A percentile compares a stretch with the other conserved stretches of the same genome.
These are phyloP conservation scores for Molorchus minor DNA, from an alignment of 2,888 invertebrate species.

Conservation along the genomic window DNA sequence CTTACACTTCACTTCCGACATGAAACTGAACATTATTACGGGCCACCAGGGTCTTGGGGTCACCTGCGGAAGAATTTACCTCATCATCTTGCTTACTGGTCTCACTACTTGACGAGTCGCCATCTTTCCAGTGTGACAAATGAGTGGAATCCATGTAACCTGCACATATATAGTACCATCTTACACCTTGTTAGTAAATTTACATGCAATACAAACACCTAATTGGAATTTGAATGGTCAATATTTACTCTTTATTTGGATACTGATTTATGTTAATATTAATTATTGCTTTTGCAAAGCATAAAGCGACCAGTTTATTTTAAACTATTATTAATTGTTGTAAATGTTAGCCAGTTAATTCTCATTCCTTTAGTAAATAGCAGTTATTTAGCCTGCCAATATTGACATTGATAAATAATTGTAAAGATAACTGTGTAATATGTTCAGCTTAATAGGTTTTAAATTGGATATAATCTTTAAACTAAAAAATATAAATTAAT, in stretches of 20 bases:
- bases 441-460: too few relatives aligned
- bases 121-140: slow-evolving; percentile 59
- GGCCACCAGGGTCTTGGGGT: slow-evolving; percentile 36
- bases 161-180: slow-evolving; percentile 51
- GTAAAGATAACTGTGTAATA: too few relatives aligned
- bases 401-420: too few relatives aligned
- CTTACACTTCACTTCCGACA: slow-evolving; percentile 64
- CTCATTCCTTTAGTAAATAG: too few relatives aligned
- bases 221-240: not conserved
- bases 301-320: slow-evolving; percentile 1
- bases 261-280: too few relatives aligned
- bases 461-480: too few relatives aligned
- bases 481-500: too few relatives aligned
- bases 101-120: slow-evolving; percentile 69
- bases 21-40: slow-evolving; percentile 61
- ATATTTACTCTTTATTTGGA: not conserved
- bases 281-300: slow-evolving; percentile 7
- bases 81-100: slow-evolving; percentile 65
- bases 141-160: slow-evolving; percentile 50
- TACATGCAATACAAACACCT: slow-evolving; percentile 28
- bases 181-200: slow-evolving; percentile 52
- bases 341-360: too few relatives aligned
- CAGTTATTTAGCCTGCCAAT: too few relatives aligned
- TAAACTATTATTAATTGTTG: too few relatives aligned
- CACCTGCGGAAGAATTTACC: slow-evolving; percentile 35